Evolutionary conservation across 2,113 vertebrate species (phyloP).

Genomic region (Dasyornis broadbenti): DNA sequence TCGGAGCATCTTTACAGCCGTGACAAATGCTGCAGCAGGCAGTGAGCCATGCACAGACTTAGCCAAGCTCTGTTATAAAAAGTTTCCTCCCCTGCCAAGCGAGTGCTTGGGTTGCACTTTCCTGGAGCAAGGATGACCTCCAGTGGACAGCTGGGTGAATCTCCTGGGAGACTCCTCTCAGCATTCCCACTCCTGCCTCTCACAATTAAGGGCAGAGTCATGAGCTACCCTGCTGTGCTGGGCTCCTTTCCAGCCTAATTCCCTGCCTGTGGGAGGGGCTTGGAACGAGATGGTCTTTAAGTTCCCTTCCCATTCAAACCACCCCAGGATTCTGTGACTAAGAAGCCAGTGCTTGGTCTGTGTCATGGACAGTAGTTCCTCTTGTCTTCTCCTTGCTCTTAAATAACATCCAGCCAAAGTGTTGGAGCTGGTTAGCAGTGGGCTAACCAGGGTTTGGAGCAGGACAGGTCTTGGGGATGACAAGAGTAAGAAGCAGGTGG

Average conservation of each 20-base stretch:
- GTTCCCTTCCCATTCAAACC: background rate
- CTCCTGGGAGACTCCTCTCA: background rate
- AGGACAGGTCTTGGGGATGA: background rate
- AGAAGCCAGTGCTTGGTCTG: background rate
- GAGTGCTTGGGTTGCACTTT: background rate
- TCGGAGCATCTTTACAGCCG: background rate
- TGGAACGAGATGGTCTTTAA: background rate
- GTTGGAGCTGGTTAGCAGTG: background rate
- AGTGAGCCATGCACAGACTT: background rate
- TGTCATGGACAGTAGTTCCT: background rate
- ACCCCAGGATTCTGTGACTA: background rate
- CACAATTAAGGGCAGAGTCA: rapidly evolving
- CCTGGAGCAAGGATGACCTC: constrained; percentile 38
- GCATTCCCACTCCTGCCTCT: background rate
- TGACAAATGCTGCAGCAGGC: background rate
- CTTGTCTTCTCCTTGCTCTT: background rate
- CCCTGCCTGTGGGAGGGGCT: background rate
- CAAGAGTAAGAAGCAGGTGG: too few relatives aligned
- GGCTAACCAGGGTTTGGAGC: background rate
- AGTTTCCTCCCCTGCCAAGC: background rate
- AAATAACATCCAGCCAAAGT: background rate
- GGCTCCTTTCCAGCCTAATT: background rate
- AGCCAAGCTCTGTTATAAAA: background rate
- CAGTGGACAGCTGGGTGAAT: constrained; percentile 29
- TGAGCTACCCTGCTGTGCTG: background rate